Evolutionary conservation across 2,888 invertebrate genomes (phyloP), one percentile per base, ranked within the genome.

Genomic region (Cryptocephalus primarius): DNA sequence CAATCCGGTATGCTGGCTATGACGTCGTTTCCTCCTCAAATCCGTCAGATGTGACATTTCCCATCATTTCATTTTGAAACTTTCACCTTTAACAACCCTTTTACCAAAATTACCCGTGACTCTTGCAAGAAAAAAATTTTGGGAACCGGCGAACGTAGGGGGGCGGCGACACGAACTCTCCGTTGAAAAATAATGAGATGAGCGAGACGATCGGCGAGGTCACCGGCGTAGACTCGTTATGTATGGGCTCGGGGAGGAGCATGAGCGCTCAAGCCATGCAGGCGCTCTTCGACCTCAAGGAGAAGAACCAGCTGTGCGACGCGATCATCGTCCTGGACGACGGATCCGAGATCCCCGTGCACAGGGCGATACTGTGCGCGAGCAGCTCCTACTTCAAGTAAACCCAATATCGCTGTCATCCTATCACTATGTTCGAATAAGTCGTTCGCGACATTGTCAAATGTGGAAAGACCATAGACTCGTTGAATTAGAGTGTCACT

Each of bases 341-440:
- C 67, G 88, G 87, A 49, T 80, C 82, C 44, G 75, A 78, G 52
- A 89, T 90, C 64, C 85, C 85, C 36, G 87, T 93, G 45, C 93
- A 94, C 70, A 80, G 90, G 53, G 83, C 87, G 48, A 85, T 91
- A 57, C 76, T 91, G 60, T 87, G 88, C 50, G 85, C 91, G 47
- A 89, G 90, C 72, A 93, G 93, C 65, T 82, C 86, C 38, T 94
- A 92, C 72, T 94, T 94, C 72, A 79, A 85, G 88, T 22, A 22
- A 22, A 22, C 22, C 22, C 22, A 22, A 22, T 22, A 6, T 22
- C 22, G 6, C 22, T 22, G n/a, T n/a, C n/a, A n/a, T n/a, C n/a
- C n/a, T n/a, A n/a, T n/a, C n/a, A n/a, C n/a, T n/a, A n/a, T n/a
- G n/a, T n/a, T n/a, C n/a, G n/a, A n/a, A n/a, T n/a, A n/a, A n/a